Percentiles rank a stretch among this genome's conserved stretches.
These are phyloP conservation scores for Stigmatopora argus DNA, from an alignment of 2,113 vertebrate species.

Conservation along the genomic window DNA sequence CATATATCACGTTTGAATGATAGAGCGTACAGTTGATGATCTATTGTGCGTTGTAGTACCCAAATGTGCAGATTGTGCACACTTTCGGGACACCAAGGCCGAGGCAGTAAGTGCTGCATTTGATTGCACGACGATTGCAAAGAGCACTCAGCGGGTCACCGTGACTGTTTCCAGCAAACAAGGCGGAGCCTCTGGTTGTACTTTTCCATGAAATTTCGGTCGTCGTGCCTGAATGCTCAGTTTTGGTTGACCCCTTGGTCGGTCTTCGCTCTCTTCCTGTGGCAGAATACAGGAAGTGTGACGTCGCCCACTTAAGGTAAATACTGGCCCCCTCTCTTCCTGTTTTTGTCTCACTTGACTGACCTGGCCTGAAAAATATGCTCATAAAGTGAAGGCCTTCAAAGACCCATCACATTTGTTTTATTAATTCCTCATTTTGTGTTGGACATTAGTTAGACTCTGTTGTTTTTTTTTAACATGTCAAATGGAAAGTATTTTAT, in stretches of 20 bases:
- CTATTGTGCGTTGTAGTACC: background rate
- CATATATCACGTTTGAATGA: background rate
- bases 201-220: constrained; percentile 50
- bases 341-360: constrained; percentile 10
- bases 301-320: background rate
- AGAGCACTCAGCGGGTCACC: constrained; percentile 37
- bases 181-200: constrained; percentile 29
- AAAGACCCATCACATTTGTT: background rate
- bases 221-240: background rate
- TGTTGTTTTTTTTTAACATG: no score
- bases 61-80: background rate
- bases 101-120: constrained; percentile 10
- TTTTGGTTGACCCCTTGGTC: background rate
- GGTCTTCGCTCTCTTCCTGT: constrained; percentile 10
- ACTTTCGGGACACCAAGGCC: constrained; percentile 7
- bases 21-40: background rate
- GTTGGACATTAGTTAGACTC: no score
- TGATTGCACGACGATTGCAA: constrained; percentile 45
- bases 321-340: constrained; percentile 5
- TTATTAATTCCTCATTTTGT: background rate
- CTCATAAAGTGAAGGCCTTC: background rate
- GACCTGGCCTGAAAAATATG: background rate
- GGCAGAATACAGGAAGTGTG: constrained; percentile 6
- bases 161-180: constrained; percentile 36
- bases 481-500: no score